Base-by-base conservation (phyloP, 1,140 invertebrate genomes). In the Saccostrea echinata region DNA sequence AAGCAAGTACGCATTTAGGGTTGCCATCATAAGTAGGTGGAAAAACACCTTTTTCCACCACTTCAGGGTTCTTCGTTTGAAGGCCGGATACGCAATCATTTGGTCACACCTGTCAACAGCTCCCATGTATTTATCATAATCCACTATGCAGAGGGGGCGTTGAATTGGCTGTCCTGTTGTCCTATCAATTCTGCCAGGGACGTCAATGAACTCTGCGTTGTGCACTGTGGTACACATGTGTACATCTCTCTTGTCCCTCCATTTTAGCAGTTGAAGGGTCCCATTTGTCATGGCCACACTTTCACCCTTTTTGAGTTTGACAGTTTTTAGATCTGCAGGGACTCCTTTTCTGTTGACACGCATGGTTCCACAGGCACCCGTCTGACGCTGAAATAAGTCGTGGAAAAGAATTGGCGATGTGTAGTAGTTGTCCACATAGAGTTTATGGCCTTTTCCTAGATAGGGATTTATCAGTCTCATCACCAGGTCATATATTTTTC, bases 1-100 rank as follows among this genome's bases (percentile, higher is more conserved):
- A 88, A 35, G 53, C 71, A 84, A 27, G 84, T n/a, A n/a, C n/a
- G n/a, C 61, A 85, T 88, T 88, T 27, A 88, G 53, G 9, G 57
- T 53, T 57, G 83, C 51, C 21, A 88, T 27, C 1, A n/a, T 24
- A 11, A 88, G n/a, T 6, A 88, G 3, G 80, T 88, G 87, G 51
- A 88, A 88, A n/a, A 85, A 27, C 6, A 85, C 87, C 51, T 57
- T 85, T 68, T 88, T 88, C 88, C 88, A 88, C 88, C 88, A 88
- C 64, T 88, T 88, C 24, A 88, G 12, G 3, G 88, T 86, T 35
- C 84, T 53, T 16, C 21, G 0, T 3, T 83, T 61, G 24, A 86
- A 86, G 6, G 68, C 53, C 21, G 68, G 11, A 43, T 88, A 86
- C 2, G 43, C 21, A 13, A 88, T 55, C 88, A 88, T 88, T 57